Evolutionary conservation across 2,113 vertebrate genomes (phyloP), one percentile per base, ranked within the genome.

Genomic region (Oryzias celebensis): DNA sequence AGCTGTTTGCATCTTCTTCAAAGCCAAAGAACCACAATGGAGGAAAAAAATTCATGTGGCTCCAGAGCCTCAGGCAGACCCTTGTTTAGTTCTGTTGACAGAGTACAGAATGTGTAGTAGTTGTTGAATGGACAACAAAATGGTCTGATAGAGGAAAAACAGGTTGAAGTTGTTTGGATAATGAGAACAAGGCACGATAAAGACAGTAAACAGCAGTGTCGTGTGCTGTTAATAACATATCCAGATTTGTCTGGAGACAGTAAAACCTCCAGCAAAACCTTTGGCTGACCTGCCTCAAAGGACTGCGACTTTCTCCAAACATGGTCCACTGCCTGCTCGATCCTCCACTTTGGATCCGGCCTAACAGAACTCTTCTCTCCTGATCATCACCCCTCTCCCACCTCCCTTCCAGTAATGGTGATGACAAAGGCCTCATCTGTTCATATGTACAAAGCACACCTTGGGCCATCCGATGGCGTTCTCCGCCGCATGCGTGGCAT

Each of bases 291-390:
- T 52, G 53, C 62, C 2, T 2, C 14, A 53, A 74, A 56, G 20
- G 41, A 18, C 74, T 70, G 65, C 4, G 61, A 71, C 71, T 72
- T 12, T 85, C 58, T 80, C 87, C 76, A 88, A 86, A 88, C 81
- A 85, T 73, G 81, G 77, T 74, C 62, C 56, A 79, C 58, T 23
- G 18, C 36, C 22, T 15, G 54, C 10, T 6, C 5, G 56, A 78
- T 58, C 66, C 53, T 52, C 42, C 17, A 42, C 56, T 76, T 71
- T 77, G 80, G 76, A 67, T 73, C 76, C 28, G 24, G 68, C 79
- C 75, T 53, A 59, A 76, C 75, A 84, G 41, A 48, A 36, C 14
- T 7, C 3, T 20, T 5, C 7, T 45, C 20, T 14, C 6, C 31
- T 10, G 48, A 28, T 28, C 7, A 6, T 36, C 31, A 7, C 23